Conservation (phyloP, 1,140 invertebrate genomes). For the Musca vetustissima region DNA sequence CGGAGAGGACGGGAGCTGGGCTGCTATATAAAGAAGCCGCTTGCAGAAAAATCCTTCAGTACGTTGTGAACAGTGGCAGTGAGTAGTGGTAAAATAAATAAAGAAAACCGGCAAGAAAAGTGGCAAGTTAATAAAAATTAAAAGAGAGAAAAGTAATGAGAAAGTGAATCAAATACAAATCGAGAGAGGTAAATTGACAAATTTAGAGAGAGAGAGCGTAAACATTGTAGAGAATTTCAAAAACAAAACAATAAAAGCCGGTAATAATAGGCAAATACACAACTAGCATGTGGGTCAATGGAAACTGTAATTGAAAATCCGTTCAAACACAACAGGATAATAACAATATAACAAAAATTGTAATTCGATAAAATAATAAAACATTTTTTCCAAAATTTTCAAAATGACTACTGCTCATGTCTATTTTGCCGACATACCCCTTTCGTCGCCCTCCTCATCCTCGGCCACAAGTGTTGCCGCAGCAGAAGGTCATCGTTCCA, state of each 20-base stretch:
- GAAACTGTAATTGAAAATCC: background rate
- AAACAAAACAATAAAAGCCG: conserved; percentile 6
- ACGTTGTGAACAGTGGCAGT: background rate
- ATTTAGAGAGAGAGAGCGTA: background rate
- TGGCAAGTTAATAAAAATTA: background rate
- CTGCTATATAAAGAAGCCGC: conserved; percentile 29
- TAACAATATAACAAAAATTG: background rate
- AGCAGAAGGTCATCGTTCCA: background rate
- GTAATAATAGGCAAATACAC: background rate
- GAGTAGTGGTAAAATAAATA: conserved; percentile 2
- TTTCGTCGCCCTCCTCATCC: conserved; percentile 26
- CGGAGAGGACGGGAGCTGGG: background rate
- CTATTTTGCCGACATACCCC: conserved; percentile 46
- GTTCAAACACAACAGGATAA: background rate
- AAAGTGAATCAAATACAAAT: background rate
- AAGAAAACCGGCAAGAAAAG: background rate
- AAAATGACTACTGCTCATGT: conserved; percentile 44
- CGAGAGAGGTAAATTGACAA: background rate
- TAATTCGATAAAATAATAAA: background rate
- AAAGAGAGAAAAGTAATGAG: conserved; percentile 1
- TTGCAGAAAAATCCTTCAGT: conserved; percentile 18
- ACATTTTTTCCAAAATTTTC: background rate
- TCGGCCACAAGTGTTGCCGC: conserved; percentile 23
- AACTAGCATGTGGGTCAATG: background rate
- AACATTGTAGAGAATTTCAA: background rate